phyloP scores from a whole-genome alignment of 2,797 vertebrate species.

The Mus caroli region DNA sequence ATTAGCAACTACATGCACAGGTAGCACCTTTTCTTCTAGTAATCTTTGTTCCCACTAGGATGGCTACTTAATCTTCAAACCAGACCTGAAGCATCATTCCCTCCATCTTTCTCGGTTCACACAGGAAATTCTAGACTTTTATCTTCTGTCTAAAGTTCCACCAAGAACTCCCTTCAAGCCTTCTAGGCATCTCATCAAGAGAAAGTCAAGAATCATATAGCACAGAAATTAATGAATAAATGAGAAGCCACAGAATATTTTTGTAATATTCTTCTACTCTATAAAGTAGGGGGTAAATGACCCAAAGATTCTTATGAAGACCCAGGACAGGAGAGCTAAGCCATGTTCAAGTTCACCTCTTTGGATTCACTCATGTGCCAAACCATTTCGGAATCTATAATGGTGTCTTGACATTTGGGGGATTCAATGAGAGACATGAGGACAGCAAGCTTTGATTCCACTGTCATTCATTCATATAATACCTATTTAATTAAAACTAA shows the following conservation, averaged over 20 bases:
- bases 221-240: neutral
- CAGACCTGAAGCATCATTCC: neutral
- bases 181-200: neutral
- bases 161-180: neutral
- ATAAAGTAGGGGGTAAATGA: neutral
- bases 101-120: neutral
- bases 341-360: neutral
- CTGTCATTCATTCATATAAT: neutral
- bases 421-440: neutral
- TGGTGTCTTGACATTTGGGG: neutral
- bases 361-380: neutral
- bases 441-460: neutral
- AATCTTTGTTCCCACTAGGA: neutral
- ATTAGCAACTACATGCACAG: neutral
- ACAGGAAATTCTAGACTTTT: neutral
- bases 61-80: neutral
- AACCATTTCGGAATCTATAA: neutral
- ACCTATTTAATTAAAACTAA: slow-evolving; percentile 34
- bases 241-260: neutral
- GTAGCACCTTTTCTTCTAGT: neutral
- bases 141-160: neutral
- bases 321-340: neutral
- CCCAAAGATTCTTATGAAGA: neutral
- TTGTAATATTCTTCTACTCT: neutral
- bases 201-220: neutral